Conservation (phyloP, 2,113 vertebrate species). For the Nannospalax galili region DNA sequence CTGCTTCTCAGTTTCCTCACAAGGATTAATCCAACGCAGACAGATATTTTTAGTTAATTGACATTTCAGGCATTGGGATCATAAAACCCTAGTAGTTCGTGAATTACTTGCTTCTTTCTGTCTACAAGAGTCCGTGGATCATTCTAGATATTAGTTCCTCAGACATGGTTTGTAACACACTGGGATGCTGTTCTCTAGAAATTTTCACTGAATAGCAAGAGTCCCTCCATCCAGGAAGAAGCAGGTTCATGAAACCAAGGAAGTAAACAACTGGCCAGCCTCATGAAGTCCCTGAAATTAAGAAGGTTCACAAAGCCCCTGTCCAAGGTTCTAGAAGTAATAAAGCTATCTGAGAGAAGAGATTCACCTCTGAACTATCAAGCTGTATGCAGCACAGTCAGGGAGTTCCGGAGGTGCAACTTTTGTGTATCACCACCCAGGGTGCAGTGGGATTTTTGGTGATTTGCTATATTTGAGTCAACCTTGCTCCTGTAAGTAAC, state of each 20-base stretch:
- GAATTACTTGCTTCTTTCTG: background rate
- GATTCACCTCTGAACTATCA: background rate
- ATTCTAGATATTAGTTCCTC: background rate
- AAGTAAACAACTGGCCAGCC: background rate
- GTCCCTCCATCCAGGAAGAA: background rate
- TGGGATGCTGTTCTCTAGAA: background rate
- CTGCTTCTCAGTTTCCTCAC: background rate
- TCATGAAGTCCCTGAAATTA: background rate
- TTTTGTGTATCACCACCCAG: background rate
- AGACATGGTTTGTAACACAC: background rate
- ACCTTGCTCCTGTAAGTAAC: background rate
- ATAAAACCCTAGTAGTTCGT: background rate
- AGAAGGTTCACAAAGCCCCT: background rate
- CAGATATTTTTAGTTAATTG: constrained; percentile 7
- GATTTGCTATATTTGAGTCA: too few relatives aligned
- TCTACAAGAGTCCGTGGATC: background rate
- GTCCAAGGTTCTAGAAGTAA: background rate
- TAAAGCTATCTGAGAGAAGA: background rate
- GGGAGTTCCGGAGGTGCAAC: background rate
- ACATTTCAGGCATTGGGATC: background rate
- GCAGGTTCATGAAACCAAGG: background rate
- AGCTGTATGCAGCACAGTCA: background rate
- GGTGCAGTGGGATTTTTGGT: too few relatives aligned
- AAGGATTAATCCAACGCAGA: background rate
- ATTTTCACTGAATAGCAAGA: background rate